Evolutionary conservation across 2,888 invertebrate genomes (phyloP), one percentile per base, ranked within the genome.

Genomic region (Syritta pipiens): DNA sequence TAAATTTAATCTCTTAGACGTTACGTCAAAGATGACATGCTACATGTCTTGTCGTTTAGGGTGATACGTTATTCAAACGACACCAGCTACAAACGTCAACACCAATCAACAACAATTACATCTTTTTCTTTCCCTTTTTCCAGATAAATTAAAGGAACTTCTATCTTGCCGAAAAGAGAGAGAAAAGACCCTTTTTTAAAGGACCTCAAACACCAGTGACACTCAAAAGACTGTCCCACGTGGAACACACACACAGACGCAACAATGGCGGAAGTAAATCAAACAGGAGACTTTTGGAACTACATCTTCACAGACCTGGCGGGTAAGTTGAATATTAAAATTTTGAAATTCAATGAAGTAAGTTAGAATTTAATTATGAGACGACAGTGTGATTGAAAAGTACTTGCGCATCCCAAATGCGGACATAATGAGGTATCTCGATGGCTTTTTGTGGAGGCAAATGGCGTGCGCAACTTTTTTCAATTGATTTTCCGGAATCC

Each of bases 281-380:
- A 92, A 68, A 89, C 92, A 55, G 90, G 90, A 32, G 90, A 90
- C 83, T 91, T 91, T 76, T 94, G 93, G 89, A 90, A 93, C 82
- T 90, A 89, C 81, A 83, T 93, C 62, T 93, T 94, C 84, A 89
- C 88, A 67, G 94, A 94, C 83, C 86, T 93, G 83, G 92, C 93
- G 82, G 94, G 94, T 94, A 86, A 84, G 77, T 6, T 30, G 35
- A 65, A 53, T 65, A 44, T 46, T 22, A 44, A 60, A 49, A 28
- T 53, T 49, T 44, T 6, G 3, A 17, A 37, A 32, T 10, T 32
- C 32, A 17, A 17, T 3, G 9, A 7, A 35, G 12, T 14, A 17
- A 35, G 17, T 59, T 57, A 42, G 59, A 69, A 51, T 59, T 69
- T 35, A 44, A 60, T 60, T 69, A 60, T 60, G 59, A 49, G 42